These are phyloP conservation scores for Zaprionus capensis DNA, from an alignment of 1,140 invertebrate species.

Conservation along the genomic window DNA sequence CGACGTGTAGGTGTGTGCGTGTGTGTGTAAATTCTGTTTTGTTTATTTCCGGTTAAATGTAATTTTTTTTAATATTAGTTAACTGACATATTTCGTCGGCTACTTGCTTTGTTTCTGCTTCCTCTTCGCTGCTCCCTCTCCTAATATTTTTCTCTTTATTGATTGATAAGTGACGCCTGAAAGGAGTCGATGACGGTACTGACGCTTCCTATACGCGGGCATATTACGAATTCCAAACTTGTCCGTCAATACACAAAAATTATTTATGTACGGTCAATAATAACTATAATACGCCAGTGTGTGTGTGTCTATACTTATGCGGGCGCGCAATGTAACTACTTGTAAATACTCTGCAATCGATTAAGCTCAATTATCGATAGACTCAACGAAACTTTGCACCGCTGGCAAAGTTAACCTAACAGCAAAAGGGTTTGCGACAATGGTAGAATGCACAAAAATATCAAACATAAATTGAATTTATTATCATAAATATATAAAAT, in stretches of 20 bases:
- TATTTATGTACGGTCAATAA: conserved; percentile 22
- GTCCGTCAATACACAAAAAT: conserved; percentile 16
- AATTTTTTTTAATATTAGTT: conserved; percentile 3
- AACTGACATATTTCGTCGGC: conserved; percentile 1
- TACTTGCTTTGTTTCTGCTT: conserved; percentile 6
- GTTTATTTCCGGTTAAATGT: background rate
- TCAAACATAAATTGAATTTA: background rate
- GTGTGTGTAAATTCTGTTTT: conserved; percentile 5
- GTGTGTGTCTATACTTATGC: conserved; percentile 18
- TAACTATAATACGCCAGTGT: background rate
- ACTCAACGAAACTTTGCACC: background rate
- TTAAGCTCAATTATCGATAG: background rate
- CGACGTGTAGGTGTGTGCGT: background rate
- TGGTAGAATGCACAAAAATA: background rate
- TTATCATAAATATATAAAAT: background rate
- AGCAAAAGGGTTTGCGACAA: background rate
- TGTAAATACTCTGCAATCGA: conserved; percentile 8
- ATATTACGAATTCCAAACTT: conserved; percentile 33
- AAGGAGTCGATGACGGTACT: conserved; percentile 4
- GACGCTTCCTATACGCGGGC: conserved; percentile 8
- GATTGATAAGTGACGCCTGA: conserved; percentile 19
- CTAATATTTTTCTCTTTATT: background rate
- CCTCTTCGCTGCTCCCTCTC: background rate
- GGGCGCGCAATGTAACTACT: conserved; percentile 16
- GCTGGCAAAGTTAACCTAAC: background rate